phyloP scores from a whole-genome alignment of 2,797 vertebrate species.

The Aeoliscus strigatus region DNA sequence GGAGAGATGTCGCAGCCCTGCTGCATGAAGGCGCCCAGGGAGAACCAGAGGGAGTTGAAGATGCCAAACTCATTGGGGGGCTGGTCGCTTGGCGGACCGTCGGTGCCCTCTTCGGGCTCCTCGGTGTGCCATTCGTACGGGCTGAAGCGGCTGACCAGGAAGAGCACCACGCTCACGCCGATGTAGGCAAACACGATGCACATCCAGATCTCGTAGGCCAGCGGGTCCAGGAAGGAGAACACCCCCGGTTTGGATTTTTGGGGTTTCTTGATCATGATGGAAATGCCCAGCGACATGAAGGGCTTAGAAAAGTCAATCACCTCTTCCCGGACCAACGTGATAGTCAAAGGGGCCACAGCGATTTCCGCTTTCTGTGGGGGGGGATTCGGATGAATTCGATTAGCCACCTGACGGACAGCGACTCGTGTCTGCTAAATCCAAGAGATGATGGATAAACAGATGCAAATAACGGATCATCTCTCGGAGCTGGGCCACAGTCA shows the following conservation, averaged over 20 bases:
- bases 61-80: constrained; percentile 97
- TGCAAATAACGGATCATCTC: constrained; percentile 36
- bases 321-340: constrained; percentile 95
- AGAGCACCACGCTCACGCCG: constrained; percentile 95
- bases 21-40: constrained; percentile 97
- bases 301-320: constrained; percentile 97
- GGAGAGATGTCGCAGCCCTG: constrained; percentile 95
- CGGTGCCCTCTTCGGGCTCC: constrained; percentile 92
- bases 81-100: constrained; percentile 90
- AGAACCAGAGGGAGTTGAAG: constrained; percentile 98
- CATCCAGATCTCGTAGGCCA: constrained; percentile 98
- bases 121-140: constrained; percentile 96
- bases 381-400: constrained; percentile 21
- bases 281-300: constrained; percentile 96
- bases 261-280: constrained; percentile 98
- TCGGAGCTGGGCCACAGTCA: constrained; percentile 27
- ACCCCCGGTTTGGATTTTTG: constrained; percentile 96
- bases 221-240: constrained; percentile 94
- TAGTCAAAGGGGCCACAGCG: constrained; percentile 93
- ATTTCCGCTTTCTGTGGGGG: constrained; percentile 91
- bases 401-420: constrained; percentile 14
- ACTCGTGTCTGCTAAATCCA: too few species aligned
- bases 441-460: constrained; percentile 33
- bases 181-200: constrained; percentile 98
- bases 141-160: constrained; percentile 96